Percentiles rank a stretch among this genome's conserved stretches.
Conservation (phyloP, 2,888 invertebrate species). For the Hemistola chrysoprasaria region DNA sequence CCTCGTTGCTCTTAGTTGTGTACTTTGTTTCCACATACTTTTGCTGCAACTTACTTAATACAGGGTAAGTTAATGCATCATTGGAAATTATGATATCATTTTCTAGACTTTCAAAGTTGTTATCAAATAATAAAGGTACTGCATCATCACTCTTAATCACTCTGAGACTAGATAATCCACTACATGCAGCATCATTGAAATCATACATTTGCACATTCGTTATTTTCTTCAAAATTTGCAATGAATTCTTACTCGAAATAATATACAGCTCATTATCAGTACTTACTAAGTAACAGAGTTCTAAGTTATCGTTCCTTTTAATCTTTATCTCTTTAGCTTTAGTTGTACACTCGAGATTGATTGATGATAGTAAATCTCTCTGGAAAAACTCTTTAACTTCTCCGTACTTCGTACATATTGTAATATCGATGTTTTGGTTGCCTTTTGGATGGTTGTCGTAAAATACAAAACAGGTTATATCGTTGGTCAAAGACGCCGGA, state of each 20-base stretch:
- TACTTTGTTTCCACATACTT: constrained; percentile 61
- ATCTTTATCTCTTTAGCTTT: constrained; percentile 45
- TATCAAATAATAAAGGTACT: constrained; percentile 59
- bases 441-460: constrained; percentile 64
- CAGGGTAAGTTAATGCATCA: constrained; percentile 36
- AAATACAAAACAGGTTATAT: constrained; percentile 55
- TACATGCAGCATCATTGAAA: constrained; percentile 46
- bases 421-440: constrained; percentile 50
- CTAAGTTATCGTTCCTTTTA: constrained; percentile 50
- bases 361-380: constrained; percentile 44
- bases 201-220: constrained; percentile 48
- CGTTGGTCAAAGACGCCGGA: constrained; percentile 47
- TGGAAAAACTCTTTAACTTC: constrained; percentile 60
- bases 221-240: constrained; percentile 42
- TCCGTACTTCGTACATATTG: constrained; percentile 51
- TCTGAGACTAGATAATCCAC: constrained; percentile 50
- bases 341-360: constrained; percentile 32
- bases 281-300: constrained; percentile 56
- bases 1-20: constrained; percentile 51
- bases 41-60: constrained; percentile 47
- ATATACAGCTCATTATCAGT: constrained; percentile 46
- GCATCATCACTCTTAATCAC: constrained; percentile 53
- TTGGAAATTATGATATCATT: constrained; percentile 20
- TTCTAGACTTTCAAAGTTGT: constrained; percentile 48
- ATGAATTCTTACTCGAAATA: constrained; percentile 42